Evolutionary conservation across 2,888 invertebrate species (phyloP).

Genomic region (Carabus problematicus): DNA sequence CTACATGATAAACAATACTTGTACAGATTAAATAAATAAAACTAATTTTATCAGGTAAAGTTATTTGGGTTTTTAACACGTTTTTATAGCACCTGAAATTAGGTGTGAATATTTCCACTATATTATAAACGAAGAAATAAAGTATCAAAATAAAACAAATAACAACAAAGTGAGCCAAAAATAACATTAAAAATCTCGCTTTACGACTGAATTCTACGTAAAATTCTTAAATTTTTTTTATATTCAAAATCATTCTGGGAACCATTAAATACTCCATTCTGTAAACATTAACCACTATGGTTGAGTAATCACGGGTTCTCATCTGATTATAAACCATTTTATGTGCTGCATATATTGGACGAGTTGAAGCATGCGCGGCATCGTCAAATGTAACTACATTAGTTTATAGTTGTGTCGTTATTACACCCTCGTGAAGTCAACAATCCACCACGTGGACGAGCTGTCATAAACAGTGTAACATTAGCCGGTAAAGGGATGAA

Average conservation of each 20-base stretch:
- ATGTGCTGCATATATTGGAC: background rate
- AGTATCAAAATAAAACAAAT: no score
- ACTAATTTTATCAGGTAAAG: no score
- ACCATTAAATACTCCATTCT: constrained; percentile 29
- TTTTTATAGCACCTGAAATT: no score
- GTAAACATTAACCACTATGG: constrained; percentile 31
- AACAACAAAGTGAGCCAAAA: no score
- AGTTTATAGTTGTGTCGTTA: background rate
- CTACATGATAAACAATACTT: no score
- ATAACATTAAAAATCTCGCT: no score
- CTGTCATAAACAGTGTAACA: no score
- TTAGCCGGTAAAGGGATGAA: background rate
- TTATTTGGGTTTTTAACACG: no score
- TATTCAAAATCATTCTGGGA: constrained; percentile 31
- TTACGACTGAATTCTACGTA: no score
- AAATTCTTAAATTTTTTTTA: constrained; percentile 17
- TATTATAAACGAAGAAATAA: no score
- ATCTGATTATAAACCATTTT: constrained; percentile 19
- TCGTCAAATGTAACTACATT: background rate
- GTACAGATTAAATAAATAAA: no score
- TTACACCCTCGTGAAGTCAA: background rate
- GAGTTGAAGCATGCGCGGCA: background rate
- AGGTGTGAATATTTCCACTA: no score
- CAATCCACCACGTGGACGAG: background rate
- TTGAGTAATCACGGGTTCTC: constrained; percentile 25